Evolutionary conservation across 2,797 vertebrate genomes (phyloP).

Genomic region (Argyrosomus regius): DNA sequence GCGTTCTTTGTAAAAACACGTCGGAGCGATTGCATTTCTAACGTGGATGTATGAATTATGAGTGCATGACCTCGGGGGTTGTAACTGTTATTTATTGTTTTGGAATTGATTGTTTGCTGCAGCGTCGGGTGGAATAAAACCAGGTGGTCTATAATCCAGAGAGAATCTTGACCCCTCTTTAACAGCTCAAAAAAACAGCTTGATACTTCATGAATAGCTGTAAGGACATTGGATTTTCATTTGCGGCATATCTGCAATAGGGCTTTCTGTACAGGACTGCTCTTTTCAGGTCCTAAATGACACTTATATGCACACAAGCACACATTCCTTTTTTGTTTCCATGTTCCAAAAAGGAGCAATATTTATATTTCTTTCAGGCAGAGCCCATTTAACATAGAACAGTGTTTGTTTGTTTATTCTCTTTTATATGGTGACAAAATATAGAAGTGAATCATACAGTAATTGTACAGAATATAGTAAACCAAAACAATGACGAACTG

Average conservation of each 20-base stretch:
- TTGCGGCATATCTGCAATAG: background rate
- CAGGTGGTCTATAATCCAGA: background rate
- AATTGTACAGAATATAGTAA: background rate
- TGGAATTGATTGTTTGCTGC: background rate
- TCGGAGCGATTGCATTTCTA: constrained; percentile 6
- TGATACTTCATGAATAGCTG: background rate
- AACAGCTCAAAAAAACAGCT: background rate
- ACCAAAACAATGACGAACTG: background rate
- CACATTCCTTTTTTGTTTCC: too few species aligned
- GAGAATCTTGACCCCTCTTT: background rate
- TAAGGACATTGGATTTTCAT: background rate
- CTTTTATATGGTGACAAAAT: too few species aligned
- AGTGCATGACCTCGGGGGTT: constrained; percentile 37
- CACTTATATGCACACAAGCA: too few species aligned
- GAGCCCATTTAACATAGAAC: too few species aligned
- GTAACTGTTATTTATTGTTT: constrained; percentile 1
- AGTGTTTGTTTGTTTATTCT: too few species aligned
- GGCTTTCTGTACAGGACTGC: too few species aligned
- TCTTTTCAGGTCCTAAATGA: too few species aligned
- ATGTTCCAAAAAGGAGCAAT: too few species aligned
- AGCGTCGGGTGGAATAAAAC: background rate
- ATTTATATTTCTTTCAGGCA: too few species aligned
- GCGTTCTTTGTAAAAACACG: constrained; percentile 13
- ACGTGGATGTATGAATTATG: constrained; percentile 39
- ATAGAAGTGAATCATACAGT: too few species aligned